A percentile compares a stretch with the other conserved stretches of the same genome.
Evolutionary conservation across 2,797 vertebrate genomes (phyloP).

Genomic region (Aulostomus chinensis): DNA sequence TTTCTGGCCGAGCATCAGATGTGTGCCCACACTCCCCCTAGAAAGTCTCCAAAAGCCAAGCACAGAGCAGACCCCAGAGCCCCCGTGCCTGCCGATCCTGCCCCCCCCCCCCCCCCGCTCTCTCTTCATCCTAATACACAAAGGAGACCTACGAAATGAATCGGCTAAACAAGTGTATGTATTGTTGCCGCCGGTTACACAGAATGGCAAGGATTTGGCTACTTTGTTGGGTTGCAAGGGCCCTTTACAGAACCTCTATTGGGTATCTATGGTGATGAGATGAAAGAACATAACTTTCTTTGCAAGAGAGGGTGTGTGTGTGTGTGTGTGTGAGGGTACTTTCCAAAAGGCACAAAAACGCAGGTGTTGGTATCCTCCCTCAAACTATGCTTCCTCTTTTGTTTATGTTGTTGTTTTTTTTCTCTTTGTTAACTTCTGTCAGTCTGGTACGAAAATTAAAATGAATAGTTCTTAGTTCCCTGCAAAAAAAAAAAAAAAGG

Average conservation of each 20-base stretch:
- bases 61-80: conserved; percentile 22
- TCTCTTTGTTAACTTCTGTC: conserved; percentile 34
- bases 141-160: conserved; percentile 60
- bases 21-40: conserved; percentile 35
- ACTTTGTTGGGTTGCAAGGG: conserved; percentile 46
- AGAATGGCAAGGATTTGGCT: conserved; percentile 60
- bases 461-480: no score
- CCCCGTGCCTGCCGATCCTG: background rate
- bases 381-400: conserved; percentile 25
- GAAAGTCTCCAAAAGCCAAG: conserved; percentile 39
- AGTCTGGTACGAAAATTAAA: no score
- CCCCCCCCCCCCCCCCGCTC: conserved; percentile 5
- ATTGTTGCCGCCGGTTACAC: conserved; percentile 62
- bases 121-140: conserved; percentile 55
- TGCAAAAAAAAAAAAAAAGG: no score
- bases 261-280: conserved; percentile 68
- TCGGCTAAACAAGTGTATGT: conserved; percentile 65
- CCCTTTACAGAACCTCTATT: conserved; percentile 50
- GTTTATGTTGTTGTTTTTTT: conserved; percentile 34
- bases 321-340: conserved; percentile 32
- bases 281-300: conserved; percentile 49
- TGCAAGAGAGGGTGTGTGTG: conserved; percentile 20
- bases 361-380: conserved; percentile 62
- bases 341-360: conserved; percentile 54
- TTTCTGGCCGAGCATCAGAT: conserved; percentile 48